phyloP scores from a whole-genome alignment of 2,797 vertebrate species.

The Alfaro cultratus region DNA sequence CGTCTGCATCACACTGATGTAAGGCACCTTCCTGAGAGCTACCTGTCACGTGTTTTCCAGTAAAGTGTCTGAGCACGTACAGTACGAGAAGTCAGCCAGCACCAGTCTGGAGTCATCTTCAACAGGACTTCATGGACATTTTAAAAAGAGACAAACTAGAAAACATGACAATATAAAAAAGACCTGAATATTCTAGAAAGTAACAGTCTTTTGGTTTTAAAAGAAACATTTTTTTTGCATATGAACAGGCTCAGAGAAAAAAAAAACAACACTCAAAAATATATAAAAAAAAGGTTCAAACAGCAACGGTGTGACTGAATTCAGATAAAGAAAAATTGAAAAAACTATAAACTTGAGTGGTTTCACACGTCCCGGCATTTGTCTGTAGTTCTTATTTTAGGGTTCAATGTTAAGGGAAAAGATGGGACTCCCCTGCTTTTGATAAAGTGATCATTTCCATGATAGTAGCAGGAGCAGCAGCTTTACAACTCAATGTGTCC shows the following conservation, averaged over 20 bases:
- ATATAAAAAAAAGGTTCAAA: slow-evolving; percentile 4
- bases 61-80: slow-evolving; percentile 29
- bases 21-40: slow-evolving; percentile 74
- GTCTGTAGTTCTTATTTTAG: slow-evolving; percentile 1
- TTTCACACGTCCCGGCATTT: slow-evolving; percentile 46
- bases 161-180: slow-evolving; percentile 64
- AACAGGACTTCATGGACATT: slow-evolving; percentile 10
- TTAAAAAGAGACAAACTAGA: slow-evolving; percentile 57
- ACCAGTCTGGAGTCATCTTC: slow-evolving; percentile 45
- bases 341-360: slow-evolving; percentile 28
- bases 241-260: slow-evolving; percentile 68
- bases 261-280: slow-evolving; percentile 17
- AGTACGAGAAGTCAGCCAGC: slow-evolving; percentile 27
- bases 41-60: slow-evolving; percentile 30
- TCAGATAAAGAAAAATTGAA: slow-evolving; percentile 56
- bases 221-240: slow-evolving; percentile 72
- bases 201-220: slow-evolving; percentile 74
- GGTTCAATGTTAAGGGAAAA: slow-evolving; percentile 19
- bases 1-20: slow-evolving; percentile 22
- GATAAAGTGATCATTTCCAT: slow-evolving; percentile 29
- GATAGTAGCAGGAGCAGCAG: slow-evolving; percentile 28
- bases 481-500: background rate
- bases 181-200: slow-evolving; percentile 63
- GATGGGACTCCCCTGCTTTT: background rate
- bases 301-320: slow-evolving; percentile 15